Evolutionary conservation across 2,113 vertebrate species (phyloP).

Genomic region (Collichthys lucidus): DNA sequence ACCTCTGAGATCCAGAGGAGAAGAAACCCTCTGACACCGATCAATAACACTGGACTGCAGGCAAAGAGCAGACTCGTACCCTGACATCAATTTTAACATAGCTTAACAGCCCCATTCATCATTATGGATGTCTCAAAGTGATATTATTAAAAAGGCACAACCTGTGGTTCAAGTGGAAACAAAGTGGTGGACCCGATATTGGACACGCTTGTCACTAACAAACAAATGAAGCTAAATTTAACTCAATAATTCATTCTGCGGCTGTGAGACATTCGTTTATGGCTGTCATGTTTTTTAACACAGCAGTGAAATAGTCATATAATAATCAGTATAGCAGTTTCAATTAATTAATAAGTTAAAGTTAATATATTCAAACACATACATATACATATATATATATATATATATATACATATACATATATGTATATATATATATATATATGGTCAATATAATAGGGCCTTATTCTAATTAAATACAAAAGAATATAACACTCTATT

Average conservation of each 20-base stretch:
- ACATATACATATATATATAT: too few species aligned
- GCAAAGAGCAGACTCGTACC: constrained; percentile 20
- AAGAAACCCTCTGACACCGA: constrained; percentile 38
- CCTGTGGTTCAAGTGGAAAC: constrained; percentile 4
- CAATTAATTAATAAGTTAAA: background rate
- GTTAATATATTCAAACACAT: too few species aligned
- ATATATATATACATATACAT: too few species aligned
- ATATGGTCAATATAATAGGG: background rate
- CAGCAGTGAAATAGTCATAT: background rate
- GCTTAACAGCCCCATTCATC: constrained; percentile 31
- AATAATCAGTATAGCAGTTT: background rate
- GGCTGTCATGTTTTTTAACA: background rate
- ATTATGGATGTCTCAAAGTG: background rate
- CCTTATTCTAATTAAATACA: background rate
- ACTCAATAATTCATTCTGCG: background rate
- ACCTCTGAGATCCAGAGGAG: constrained; percentile 25
- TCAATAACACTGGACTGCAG: constrained; percentile 49
- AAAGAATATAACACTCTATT: background rate
- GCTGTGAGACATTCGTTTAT: background rate
- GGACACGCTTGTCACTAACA: background rate
- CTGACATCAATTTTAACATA: constrained; percentile 14
- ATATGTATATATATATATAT: background rate
- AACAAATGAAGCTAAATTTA: background rate
- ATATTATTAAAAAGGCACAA: background rate
- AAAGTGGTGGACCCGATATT: constrained; percentile 9